A percentile compares a stretch with the other conserved stretches of the same genome.
Evolutionary conservation across 2,113 vertebrate genomes (phyloP).

Genomic region (Pampusana beccarii): DNA sequence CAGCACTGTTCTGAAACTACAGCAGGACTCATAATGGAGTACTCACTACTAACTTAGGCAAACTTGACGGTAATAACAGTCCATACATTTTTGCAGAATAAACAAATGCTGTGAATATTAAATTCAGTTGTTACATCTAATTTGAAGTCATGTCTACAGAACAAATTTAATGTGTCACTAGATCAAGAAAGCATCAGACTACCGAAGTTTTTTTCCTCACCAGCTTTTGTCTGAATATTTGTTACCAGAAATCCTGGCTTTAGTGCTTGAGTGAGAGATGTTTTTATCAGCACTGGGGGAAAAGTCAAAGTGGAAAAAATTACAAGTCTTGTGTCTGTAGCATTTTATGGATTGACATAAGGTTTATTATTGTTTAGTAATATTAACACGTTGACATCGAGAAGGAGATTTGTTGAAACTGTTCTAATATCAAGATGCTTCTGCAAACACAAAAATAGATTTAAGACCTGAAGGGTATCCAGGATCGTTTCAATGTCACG

Average conservation of each 20-base stretch:
- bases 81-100: background rate
- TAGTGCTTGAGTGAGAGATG: background rate
- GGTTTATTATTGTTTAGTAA: conserved; percentile 20
- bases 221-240: background rate
- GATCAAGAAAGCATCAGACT: background rate
- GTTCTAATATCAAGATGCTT: conserved; percentile 22
- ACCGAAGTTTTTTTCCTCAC: background rate
- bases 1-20: background rate
- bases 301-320: conserved; percentile 22
- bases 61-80: background rate
- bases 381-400: background rate
- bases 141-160: background rate
- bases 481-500: conserved; percentile 40
- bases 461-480: conserved; percentile 40
- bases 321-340: background rate
- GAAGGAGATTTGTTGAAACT: conserved; percentile 2
- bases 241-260: background rate
- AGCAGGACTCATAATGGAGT: background rate
- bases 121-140: background rate
- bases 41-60: background rate
- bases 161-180: background rate
- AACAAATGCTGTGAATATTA: background rate
- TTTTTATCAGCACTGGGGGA: background rate
- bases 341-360: background rate
- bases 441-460: conserved; percentile 40